Base-by-base conservation (phyloP, 2,113 vertebrate species). In the Danio rerio region DNA sequence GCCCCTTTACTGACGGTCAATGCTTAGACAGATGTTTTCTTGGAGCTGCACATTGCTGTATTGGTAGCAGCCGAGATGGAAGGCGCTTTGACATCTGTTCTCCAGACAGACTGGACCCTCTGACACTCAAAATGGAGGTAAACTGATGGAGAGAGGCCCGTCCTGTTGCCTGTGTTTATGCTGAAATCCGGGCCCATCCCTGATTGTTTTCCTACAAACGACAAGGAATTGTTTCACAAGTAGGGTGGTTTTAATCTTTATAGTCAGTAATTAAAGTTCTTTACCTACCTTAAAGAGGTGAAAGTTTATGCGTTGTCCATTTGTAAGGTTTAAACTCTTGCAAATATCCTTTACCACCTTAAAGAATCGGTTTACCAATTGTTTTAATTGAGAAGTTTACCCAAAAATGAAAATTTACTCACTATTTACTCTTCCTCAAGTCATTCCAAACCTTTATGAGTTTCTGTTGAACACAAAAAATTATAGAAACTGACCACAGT, bases 21-120 rank as follows among this genome's bases (percentile, higher is more conserved):
- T 81, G 47, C 78, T 86, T 75, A 87, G 87, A 86, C 92, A 93
- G 90, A 93, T 93, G 92, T 92, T 93, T 90, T 80, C 82, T 73
- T 58, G 78, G 88, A 91, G 91, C 88, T 31, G 7, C 83, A 68
- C 85, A 81, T 87, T 88, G 82, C 90, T 91, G 85, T 87, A 81
- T 78, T 90, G 77, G 76, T 86, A 69, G 75, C 72, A 77, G 83
- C 83, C 81, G 80, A 88, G 86, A 82, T 86, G 86, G 70, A 75
- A 78, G 55, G 63, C 81, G 81, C 85, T 62, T 58, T 21, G 81
- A 83, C 89, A 88, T 78, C 11, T 86, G 85, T 82, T 89, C 74
- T 85, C 83, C 89, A 91, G 88, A 84, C 81, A 84, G 82, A 79
- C 40, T 53, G 65, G 50, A 50, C 77, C 72, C 16, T 80, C 53